Percentiles rank a stretch among this genome's conserved stretches.
phyloP scores from a whole-genome alignment of 2,797 vertebrate genomes.

The Petrocephalus sullivani region DNA sequence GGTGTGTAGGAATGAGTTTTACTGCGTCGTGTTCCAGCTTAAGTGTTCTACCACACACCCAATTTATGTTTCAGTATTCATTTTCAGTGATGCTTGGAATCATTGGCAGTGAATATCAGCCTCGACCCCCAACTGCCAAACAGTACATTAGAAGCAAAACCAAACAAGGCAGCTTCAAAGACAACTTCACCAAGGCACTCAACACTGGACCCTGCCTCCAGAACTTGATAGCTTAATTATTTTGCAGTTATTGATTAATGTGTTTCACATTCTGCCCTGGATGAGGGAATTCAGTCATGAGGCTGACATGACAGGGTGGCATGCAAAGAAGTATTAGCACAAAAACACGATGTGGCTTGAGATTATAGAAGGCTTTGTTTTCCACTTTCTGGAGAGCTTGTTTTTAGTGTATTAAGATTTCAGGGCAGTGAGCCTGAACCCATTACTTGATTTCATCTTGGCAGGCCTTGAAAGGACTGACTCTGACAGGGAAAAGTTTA shows the following conservation, averaged over 20 bases:
- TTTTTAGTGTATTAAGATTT: not conserved
- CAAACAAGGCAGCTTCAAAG: not conserved
- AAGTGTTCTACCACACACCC: not conserved
- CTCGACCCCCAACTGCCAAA: not conserved
- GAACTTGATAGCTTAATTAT: not conserved
- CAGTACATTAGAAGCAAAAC: not conserved
- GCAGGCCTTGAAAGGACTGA: slow-evolving; percentile 4
- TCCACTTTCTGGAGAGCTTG: not conserved
- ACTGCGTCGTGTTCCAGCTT: not conserved
- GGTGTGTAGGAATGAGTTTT: not conserved
- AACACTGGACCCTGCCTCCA: not conserved
- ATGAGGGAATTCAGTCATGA: slow-evolving; percentile 31
- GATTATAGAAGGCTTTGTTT: slow-evolving; percentile 31
- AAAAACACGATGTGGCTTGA: slow-evolving; percentile 29
- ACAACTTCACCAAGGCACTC: not conserved
- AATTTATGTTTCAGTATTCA: not conserved
- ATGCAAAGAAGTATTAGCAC: slow-evolving; percentile 22
- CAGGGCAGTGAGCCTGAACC: not conserved
- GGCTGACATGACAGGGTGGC: slow-evolving; percentile 26
- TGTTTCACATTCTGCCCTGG: slow-evolving; percentile 33
- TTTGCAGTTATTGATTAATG: not conserved
- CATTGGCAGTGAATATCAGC: not conserved
- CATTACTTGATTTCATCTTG: slow-evolving; percentile 12
- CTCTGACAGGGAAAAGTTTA: not conserved
- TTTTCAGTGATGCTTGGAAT: not conserved